Conservation (phyloP, 2,113 vertebrate species). For the Zosterops japonicus region DNA sequence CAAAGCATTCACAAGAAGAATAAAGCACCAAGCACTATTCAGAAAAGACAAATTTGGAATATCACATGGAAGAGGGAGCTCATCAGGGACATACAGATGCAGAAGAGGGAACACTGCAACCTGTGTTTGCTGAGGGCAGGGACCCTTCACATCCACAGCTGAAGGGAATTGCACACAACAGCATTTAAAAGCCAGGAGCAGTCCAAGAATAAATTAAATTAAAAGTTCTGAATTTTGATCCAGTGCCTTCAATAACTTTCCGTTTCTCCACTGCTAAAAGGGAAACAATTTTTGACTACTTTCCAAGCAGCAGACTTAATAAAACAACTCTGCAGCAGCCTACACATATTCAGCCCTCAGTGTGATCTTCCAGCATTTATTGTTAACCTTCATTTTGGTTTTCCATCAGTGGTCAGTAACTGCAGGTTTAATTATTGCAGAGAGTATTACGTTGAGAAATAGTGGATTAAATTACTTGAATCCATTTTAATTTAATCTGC, state of each 20-base stretch:
- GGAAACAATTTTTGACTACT: background rate
- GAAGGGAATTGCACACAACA: fast-evolving
- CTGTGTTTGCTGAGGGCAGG: background rate
- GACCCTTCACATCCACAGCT: fast-evolving
- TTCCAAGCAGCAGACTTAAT: background rate
- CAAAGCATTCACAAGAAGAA: background rate
- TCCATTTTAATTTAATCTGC: background rate
- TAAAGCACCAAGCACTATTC: background rate
- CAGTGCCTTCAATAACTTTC: background rate
- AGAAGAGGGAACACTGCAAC: background rate
- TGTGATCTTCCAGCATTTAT: background rate
- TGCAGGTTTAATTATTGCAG: background rate
- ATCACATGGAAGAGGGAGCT: background rate
- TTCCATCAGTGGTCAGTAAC: background rate
- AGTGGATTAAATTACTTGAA: background rate
- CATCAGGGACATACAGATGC: fast-evolving
- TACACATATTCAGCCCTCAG: background rate
- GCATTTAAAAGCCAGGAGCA: background rate
- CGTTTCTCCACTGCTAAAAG: background rate
- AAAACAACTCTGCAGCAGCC: background rate
- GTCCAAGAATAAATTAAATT: background rate
- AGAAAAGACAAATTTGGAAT: background rate
- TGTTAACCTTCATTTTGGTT: background rate
- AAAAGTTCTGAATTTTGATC: background rate
- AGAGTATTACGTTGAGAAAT: background rate